These are phyloP conservation scores for Tinea trinotella DNA, from an alignment of 2,888 invertebrate species.

Conservation along the genomic window DNA sequence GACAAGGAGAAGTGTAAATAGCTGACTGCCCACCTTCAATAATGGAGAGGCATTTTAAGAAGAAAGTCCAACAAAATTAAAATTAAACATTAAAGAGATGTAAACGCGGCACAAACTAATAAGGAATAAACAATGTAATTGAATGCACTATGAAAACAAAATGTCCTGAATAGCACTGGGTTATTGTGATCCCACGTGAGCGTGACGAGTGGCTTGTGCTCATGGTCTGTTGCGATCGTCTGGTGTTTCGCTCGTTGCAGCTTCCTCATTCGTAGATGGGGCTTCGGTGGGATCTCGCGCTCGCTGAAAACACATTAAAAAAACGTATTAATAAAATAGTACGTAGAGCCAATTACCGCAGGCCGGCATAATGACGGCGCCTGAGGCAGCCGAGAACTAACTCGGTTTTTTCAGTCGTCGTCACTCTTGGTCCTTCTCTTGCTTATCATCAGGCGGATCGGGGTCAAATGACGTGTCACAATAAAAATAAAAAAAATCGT, in stretches of 20 bases:
- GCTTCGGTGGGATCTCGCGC: conserved; percentile 51
- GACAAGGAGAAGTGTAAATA: no score
- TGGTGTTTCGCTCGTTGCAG: conserved; percentile 19
- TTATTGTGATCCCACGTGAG: conserved; percentile 5
- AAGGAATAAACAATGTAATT: not conserved
- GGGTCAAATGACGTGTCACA: no score
- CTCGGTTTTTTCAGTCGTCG: no score
- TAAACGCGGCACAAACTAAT: not conserved
- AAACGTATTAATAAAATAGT: not conserved
- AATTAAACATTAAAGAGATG: not conserved
- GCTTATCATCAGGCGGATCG: no score
- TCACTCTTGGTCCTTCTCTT: no score
- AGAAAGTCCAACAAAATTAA: no score
- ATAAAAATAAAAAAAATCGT: no score
- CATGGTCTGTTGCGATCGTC: not conserved
- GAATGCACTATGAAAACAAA: not conserved
- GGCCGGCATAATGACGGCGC: no score
- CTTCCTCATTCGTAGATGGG: conserved; percentile 32
- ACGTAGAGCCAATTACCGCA: not conserved
- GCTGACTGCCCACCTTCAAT: no score
- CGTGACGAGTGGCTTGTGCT: not conserved
- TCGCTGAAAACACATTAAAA: conserved; percentile 41
- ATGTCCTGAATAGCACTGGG: conserved; percentile 9
- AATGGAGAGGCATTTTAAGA: no score
- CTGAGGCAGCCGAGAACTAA: no score